Evolutionary conservation across 2,113 vertebrate genomes (phyloP).

Genomic region (Cephalophus harveyi): DNA sequence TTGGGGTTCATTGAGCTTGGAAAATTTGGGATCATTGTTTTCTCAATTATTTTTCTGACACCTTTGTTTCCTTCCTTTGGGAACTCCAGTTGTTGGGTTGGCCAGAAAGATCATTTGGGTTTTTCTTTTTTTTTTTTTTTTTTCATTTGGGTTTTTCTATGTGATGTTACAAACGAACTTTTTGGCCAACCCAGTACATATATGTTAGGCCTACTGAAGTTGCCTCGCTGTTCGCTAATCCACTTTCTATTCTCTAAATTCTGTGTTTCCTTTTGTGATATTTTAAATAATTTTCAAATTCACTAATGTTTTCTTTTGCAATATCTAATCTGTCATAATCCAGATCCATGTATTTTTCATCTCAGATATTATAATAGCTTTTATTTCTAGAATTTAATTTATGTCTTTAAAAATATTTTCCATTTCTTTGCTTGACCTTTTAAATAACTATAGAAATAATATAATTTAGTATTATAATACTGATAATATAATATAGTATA

Average conservation of each 20-base stretch:
- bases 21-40: background rate
- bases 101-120: background rate
- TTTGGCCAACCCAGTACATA: background rate
- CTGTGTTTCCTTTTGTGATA: background rate
- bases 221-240: background rate
- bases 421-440: background rate
- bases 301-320: background rate
- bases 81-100: background rate
- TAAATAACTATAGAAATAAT: background rate
- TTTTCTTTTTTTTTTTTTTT: no score
- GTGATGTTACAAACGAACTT: background rate
- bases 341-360: background rate
- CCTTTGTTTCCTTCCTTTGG: background rate
- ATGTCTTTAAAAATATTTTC: background rate
- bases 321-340: background rate
- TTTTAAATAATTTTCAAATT: background rate
- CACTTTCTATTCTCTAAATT: background rate
- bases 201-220: background rate
- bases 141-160: background rate
- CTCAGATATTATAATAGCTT: background rate
- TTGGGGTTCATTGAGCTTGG: background rate
- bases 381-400: background rate
- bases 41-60: background rate
- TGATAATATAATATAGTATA: no score
- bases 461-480: no score